phyloP scores from a whole-genome alignment of 2,888 invertebrate species.

The Eulithis prunata region DNA sequence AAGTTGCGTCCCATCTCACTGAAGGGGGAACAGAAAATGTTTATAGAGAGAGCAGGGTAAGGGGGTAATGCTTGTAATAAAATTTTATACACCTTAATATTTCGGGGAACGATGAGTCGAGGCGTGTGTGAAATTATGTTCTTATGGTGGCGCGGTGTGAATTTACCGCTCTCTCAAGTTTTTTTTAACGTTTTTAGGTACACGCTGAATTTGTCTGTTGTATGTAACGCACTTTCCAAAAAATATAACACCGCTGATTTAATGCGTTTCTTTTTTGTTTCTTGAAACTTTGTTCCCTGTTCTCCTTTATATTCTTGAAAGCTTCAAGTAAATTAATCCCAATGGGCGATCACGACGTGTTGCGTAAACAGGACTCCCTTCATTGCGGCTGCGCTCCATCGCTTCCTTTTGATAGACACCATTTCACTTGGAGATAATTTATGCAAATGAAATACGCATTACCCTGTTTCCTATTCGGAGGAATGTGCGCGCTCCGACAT shows the following conservation, averaged over 20 bases:
- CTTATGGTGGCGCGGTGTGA: slow-evolving; percentile 54
- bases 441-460: slow-evolving; percentile 81
- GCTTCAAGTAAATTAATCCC: slow-evolving; percentile 69
- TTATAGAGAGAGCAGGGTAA: slow-evolving; percentile 73
- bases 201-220: slow-evolving; percentile 9
- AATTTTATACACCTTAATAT: slow-evolving; percentile 83
- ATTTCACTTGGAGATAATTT: slow-evolving; percentile 74
- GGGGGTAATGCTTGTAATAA: slow-evolving; percentile 79
- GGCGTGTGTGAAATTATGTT: slow-evolving; percentile 79
- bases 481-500: slow-evolving; percentile 62
- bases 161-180: slow-evolving; percentile 65
- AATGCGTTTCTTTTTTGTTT: slow-evolving; percentile 39
- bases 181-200: slow-evolving; percentile 26
- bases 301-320: slow-evolving; percentile 52
- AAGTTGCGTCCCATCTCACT: slow-evolving; percentile 53
- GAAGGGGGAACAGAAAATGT: slow-evolving; percentile 69
- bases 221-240: slow-evolving; percentile 12
- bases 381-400: slow-evolving; percentile 52
- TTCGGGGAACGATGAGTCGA: slow-evolving; percentile 79
- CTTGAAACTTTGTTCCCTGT: not conserved
- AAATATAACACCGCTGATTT: slow-evolving; percentile 40
- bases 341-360: slow-evolving; percentile 64
- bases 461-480: slow-evolving; percentile 71
- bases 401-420: slow-evolving; percentile 59
- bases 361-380: slow-evolving; percentile 66